Conservation (phyloP, 2,797 vertebrate genomes). For the Cossypha dichroa region DNA sequence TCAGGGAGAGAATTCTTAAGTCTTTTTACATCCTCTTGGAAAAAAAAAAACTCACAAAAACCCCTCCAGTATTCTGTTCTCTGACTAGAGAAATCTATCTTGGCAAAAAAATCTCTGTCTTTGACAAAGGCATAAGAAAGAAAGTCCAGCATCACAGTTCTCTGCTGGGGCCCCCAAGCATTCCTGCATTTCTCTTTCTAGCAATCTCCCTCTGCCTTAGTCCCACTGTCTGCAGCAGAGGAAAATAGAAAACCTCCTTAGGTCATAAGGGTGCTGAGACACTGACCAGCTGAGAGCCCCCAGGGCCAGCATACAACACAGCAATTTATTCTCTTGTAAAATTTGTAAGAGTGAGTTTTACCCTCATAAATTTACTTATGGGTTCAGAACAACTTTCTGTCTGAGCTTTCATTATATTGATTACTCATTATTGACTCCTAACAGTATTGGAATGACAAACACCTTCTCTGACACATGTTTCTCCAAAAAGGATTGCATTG, state of each 20-base stretch:
- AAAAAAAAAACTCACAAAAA: not conserved
- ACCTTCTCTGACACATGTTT: not conserved
- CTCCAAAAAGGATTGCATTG: not conserved
- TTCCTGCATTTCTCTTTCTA: not conserved
- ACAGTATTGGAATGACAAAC: not conserved
- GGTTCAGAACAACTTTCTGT: not conserved
- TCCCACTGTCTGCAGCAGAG: not conserved
- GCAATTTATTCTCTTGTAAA: not conserved
- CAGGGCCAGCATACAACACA: not conserved
- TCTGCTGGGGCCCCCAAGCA: not conserved
- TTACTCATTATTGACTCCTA: not conserved
- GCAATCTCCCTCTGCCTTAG: not conserved
- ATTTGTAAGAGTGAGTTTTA: not conserved
- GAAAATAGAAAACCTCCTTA: not conserved
- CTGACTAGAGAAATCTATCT: constrained; percentile 10
- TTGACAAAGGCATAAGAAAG: not conserved
- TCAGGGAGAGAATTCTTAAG: constrained; percentile 31
- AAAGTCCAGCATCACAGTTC: not conserved
- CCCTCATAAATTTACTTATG: not conserved
- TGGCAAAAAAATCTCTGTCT: not conserved
- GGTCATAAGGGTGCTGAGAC: not conserved
- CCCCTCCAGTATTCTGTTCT: not conserved
- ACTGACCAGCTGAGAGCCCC: not conserved
- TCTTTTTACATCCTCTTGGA: not conserved
- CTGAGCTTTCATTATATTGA: not conserved